Percentiles rank a stretch among this genome's conserved stretches.
Evolutionary conservation across 2,888 invertebrate species (phyloP).

Genomic region (Polietes domitor): DNA sequence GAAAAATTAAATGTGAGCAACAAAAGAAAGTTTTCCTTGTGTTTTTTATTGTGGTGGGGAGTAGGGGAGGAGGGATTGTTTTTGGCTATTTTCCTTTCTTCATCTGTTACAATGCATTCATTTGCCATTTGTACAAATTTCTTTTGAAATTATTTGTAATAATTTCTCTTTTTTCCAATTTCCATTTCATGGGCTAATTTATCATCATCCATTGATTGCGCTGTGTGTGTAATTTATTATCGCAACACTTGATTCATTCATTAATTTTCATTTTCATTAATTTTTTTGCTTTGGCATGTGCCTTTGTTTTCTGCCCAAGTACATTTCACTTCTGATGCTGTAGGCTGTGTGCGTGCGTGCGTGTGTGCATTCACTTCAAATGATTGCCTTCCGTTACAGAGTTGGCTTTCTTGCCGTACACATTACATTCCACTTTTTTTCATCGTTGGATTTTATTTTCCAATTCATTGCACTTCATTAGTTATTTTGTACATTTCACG

Average conservation of each 20-base stretch:
- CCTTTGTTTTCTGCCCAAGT: background rate
- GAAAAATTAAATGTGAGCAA: background rate
- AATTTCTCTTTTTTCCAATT: background rate
- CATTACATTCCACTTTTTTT: background rate
- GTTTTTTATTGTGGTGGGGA: background rate
- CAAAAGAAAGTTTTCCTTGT: background rate
- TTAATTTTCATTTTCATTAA: constrained; percentile 46
- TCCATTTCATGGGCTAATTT: background rate
- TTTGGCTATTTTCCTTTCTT: background rate
- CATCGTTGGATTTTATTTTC: constrained; percentile 53
- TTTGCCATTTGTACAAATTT: background rate
- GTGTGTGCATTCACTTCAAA: too few species aligned
- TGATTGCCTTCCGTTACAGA: constrained; percentile 12
- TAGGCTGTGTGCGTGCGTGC: background rate
- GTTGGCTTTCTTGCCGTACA: constrained; percentile 6
- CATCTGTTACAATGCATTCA: background rate
- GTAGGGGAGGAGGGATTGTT: too few species aligned
- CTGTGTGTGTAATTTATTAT: constrained; percentile 11
- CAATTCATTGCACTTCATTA: constrained; percentile 62
- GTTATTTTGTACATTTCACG: constrained; percentile 48
- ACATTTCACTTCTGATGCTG: background rate
- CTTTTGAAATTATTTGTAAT: background rate
- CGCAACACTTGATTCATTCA: constrained; percentile 34
- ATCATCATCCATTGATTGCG: constrained; percentile 34
- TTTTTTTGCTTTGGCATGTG: background rate